phyloP scores from a whole-genome alignment of 2,797 vertebrate genomes.

The Pitangus sulphuratus region DNA sequence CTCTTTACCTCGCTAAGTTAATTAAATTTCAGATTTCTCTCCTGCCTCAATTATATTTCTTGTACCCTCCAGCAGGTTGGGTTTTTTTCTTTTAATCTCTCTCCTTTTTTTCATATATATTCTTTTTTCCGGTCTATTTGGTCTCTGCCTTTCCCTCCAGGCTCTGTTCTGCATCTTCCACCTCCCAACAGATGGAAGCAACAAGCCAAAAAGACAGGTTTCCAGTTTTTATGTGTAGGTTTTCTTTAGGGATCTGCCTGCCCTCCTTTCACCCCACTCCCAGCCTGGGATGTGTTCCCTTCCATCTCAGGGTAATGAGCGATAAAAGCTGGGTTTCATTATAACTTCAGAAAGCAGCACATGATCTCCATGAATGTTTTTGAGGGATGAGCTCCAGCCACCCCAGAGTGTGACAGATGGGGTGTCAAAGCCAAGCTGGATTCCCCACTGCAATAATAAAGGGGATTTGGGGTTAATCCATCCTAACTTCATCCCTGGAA shows the following conservation, averaged over 20 bases:
- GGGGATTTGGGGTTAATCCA: background rate
- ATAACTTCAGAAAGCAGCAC: background rate
- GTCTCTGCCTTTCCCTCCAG: background rate
- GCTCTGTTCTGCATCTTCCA: background rate
- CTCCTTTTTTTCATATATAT: background rate
- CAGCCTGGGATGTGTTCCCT: background rate
- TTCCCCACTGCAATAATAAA: background rate
- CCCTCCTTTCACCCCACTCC: background rate
- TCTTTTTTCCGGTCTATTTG: background rate
- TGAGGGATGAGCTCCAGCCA: background rate
- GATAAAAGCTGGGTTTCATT: background rate
- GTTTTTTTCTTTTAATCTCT: background rate
- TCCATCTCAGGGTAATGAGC: background rate
- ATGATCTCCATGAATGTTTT: background rate
- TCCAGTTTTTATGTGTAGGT: background rate
- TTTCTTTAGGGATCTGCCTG: background rate
- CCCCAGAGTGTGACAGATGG: background rate
- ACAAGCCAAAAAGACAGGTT: background rate
- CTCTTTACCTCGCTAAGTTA: background rate
- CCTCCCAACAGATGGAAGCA: background rate
- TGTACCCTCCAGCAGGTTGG: background rate
- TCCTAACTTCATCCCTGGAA: background rate
- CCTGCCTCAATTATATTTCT: background rate
- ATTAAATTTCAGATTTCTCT: slow-evolving; percentile 12
- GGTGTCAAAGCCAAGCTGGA: background rate